Base-by-base conservation (phyloP, 2,113 vertebrate species). In the Lota lota region DNA sequence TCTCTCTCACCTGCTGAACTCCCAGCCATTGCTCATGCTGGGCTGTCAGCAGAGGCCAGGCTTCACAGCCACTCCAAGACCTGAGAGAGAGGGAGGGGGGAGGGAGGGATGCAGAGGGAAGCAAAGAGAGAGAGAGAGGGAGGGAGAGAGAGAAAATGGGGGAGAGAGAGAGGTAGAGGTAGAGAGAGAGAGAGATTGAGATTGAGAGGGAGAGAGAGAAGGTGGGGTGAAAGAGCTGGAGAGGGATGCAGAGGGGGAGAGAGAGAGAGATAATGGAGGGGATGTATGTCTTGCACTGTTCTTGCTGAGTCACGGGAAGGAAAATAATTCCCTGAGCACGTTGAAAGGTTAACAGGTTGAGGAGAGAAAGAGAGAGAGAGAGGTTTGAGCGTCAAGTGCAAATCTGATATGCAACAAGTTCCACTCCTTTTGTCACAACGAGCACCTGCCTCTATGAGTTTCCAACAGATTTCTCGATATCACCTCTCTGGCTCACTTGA, bases 1-100 rank as follows among this genome's bases (percentile, higher is more conserved):
- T 10, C 53, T 10, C 40, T 47, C 83, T 90, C 88, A 86, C 88
- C 89, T 88, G 88, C 80, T 88, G 84, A 89, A 88, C 87, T 80
- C 69, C 1, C 75, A 80, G 84, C 75, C 81, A 89, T 88, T 77
- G 79, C 83, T 89, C 86, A 86, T 78, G 70, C 77, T 79, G 83
- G n/a, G 69, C 81, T 75, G 81, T 88, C 87, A 86, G 79, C 36
- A 75, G 53, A 67, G 68, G 63, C 77, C 17, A 76, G 68, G 68
- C 69, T 80, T 65, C 74, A 56, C 53, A 53, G 69, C 66, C 72
- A 75, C 80, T 70, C 64, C 75, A 36, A n/a, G 58, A 64, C 70
- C 65, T 70, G 66, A 72, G 54, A 16, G 66, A 61, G 57, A 61
- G 40, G 40, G 12, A 47, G 12, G 40, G 40, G 50, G 61, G 51